These are phyloP conservation scores for Sebastes diaconus DNA, from an alignment of 2,797 vertebrate genomes.

Conservation along the genomic window DNA sequence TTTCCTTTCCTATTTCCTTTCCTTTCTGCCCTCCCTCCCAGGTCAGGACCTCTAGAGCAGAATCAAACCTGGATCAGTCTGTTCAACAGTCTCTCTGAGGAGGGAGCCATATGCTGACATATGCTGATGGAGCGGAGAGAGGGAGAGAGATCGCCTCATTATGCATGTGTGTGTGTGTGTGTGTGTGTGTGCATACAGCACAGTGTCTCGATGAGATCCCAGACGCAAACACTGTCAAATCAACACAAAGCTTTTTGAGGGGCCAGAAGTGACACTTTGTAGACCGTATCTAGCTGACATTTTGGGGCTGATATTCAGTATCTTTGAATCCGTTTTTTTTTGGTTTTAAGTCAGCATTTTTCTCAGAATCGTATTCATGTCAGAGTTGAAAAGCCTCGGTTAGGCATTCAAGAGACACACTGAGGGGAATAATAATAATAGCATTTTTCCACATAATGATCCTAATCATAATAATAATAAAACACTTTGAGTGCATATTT, in stretches of 20 bases:
- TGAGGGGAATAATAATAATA: slow-evolving; percentile 16
- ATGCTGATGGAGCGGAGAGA: slow-evolving; percentile 52
- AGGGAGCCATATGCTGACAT: slow-evolving; percentile 71
- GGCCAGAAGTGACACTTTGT: slow-evolving; percentile 7
- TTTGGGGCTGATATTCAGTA: neutral
- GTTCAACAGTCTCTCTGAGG: slow-evolving; percentile 65
- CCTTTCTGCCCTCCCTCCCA: slow-evolving; percentile 21
- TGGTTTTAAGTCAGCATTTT: slow-evolving; percentile 8
- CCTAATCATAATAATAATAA: slow-evolving; percentile 27
- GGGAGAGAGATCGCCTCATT: slow-evolving; percentile 36
- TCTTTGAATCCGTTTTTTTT: slow-evolving; percentile 16
- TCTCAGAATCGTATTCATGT: neutral
- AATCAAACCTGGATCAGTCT: slow-evolving; percentile 66
- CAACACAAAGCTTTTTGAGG: slow-evolving; percentile 25
- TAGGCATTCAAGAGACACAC: slow-evolving; percentile 1
- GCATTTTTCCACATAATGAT: slow-evolving; percentile 28
- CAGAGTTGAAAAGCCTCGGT: slow-evolving; percentile 8
- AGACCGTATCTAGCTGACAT: slow-evolving; percentile 1
- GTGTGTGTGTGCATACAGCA: neutral
- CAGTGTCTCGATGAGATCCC: slow-evolving; percentile 16
- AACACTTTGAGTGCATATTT: slow-evolving; percentile 17
- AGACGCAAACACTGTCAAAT: slow-evolving; percentile 22
- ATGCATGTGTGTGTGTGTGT: slow-evolving; percentile 36
- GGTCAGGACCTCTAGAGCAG: slow-evolving; percentile 56
- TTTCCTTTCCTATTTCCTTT: neutral